Evolutionary conservation across 2,113 vertebrate genomes (phyloP).

Genomic region (Mus spicilegus): DNA sequence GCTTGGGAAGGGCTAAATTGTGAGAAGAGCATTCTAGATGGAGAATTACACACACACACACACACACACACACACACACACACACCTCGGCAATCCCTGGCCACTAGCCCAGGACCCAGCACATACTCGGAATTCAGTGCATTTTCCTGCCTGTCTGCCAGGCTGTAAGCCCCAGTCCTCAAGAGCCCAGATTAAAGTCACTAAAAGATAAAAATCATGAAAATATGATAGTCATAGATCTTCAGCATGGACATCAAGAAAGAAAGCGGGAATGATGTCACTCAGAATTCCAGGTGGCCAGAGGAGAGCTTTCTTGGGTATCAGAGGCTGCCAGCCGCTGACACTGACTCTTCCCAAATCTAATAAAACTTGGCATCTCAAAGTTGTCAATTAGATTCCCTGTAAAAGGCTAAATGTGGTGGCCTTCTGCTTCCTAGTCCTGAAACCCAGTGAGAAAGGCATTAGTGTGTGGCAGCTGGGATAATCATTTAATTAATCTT

Average conservation of each 20-base stretch:
- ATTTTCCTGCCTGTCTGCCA: neutral
- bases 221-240: slow-evolving; percentile 24
- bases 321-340: neutral
- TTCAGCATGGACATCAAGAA: slow-evolving; percentile 14
- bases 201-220: slow-evolving; percentile 8
- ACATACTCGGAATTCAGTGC: neutral
- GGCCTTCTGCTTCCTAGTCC: slow-evolving; percentile 74
- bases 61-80: neutral
- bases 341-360: slow-evolving; percentile 60
- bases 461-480: slow-evolving; percentile 78
- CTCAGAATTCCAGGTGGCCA: slow-evolving; percentile 62
- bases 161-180: neutral
- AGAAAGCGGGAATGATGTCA: neutral
- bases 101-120: neutral
- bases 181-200: neutral
- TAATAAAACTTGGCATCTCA: slow-evolving; percentile 59
- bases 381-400: slow-evolving; percentile 65
- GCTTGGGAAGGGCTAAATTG: neutral
- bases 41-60: neutral
- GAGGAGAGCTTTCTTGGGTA: neutral
- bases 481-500: slow-evolving; percentile 79
- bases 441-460: slow-evolving; percentile 77
- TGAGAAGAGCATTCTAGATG: neutral
- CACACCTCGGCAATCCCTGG: neutral
- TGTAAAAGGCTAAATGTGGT: slow-evolving; percentile 70